Evolutionary conservation across 2,113 vertebrate genomes (phyloP).

Genomic region (Phylloscopus whistleri): DNA sequence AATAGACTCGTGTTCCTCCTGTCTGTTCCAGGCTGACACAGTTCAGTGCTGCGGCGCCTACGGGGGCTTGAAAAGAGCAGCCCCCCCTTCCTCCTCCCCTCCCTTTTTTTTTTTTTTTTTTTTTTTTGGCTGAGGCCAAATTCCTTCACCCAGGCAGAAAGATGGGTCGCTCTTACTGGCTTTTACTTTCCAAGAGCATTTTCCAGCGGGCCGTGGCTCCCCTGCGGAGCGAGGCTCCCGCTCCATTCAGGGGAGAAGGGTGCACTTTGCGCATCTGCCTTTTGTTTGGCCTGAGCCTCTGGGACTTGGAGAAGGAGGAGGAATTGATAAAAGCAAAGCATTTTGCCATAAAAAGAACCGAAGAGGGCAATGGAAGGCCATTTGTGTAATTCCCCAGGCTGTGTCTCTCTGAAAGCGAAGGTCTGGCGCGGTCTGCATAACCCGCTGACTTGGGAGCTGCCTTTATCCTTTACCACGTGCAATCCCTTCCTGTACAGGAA

Average conservation of each 20-base stretch:
- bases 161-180: background rate
- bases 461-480: slow-evolving; percentile 61
- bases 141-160: slow-evolving; percentile 70
- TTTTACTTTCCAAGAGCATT: slow-evolving; percentile 12
- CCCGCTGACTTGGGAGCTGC: slow-evolving; percentile 68
- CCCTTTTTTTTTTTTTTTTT: fast-evolving
- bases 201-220: background rate
- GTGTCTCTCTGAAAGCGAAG: slow-evolving; percentile 77
- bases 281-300: slow-evolving; percentile 72
- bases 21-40: background rate
- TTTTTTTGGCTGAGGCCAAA: slow-evolving; percentile 12
- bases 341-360: slow-evolving; percentile 78
- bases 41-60: slow-evolving; percentile 48
- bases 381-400: slow-evolving; percentile 77
- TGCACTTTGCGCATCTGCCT: slow-evolving; percentile 56
- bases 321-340: slow-evolving; percentile 76
- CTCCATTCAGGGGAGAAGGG: slow-evolving; percentile 52
- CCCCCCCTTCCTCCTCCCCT: no score
- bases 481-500: slow-evolving; percentile 67
- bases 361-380: slow-evolving; percentile 79
- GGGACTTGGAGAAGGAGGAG: slow-evolving; percentile 66
- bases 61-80: slow-evolving; percentile 68
- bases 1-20: background rate
- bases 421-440: slow-evolving; percentile 70
- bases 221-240: slow-evolving; percentile 28